These are phyloP conservation scores for Ptilonorhynchus violaceus DNA, from an alignment of 2,113 vertebrate genomes.

Conservation along the genomic window DNA sequence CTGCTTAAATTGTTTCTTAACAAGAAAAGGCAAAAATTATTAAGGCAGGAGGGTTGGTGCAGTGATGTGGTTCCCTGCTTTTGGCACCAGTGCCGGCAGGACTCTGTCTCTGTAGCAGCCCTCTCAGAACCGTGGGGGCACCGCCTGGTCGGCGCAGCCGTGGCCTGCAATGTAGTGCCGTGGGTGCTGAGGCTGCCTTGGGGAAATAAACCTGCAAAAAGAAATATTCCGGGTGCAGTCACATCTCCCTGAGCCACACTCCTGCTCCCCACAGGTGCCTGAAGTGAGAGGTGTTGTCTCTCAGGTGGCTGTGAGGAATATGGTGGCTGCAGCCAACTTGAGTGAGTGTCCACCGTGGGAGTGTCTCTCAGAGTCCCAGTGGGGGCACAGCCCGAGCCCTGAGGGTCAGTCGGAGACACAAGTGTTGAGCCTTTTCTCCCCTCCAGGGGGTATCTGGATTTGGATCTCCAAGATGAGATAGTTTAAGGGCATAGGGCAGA, in stretches of 20 bases:
- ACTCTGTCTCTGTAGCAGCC: accelerated
- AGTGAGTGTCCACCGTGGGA: neutral
- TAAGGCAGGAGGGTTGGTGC: neutral
- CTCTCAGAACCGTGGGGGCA: neutral
- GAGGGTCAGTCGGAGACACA: neutral
- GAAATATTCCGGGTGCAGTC: neutral
- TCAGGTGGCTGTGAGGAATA: accelerated
- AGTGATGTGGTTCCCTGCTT: neutral
- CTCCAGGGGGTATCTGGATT: neutral
- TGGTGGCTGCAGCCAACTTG: no score
- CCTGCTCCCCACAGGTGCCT: neutral
- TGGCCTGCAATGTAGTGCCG: accelerated
- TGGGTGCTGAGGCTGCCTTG: accelerated
- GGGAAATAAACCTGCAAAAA: neutral
- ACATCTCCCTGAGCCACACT: neutral
- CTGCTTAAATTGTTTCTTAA: neutral
- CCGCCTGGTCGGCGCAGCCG: accelerated
- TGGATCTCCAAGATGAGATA: neutral
- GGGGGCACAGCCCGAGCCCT: neutral
- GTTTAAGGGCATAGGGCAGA: neutral
- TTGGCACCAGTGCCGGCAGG: neutral
- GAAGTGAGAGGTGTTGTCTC: neutral
- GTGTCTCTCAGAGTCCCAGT: accelerated
- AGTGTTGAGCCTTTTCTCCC: neutral
- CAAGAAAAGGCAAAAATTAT: neutral